A percentile compares a stretch with the other conserved stretches of the same genome.
Evolutionary conservation across 1,140 invertebrate species (phyloP).

Genomic region (Holotrichia oblita): DNA sequence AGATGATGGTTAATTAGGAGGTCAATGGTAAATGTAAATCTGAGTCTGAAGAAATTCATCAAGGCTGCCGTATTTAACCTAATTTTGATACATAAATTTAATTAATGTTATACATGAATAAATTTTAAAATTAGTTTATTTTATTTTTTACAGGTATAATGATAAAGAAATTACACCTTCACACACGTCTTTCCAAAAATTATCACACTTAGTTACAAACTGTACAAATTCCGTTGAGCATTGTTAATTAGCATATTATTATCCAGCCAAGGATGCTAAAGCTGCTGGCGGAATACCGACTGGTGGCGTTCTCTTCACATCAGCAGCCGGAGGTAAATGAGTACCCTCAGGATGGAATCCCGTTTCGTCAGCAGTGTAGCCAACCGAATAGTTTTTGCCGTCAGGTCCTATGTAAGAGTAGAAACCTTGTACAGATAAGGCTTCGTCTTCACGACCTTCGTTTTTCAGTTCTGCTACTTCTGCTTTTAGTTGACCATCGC

Average conservation of each 20-base stretch:
- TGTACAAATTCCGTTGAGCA: neutral
- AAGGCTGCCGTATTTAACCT: too few species aligned
- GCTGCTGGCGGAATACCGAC: slow-evolving; percentile 38
- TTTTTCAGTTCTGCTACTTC: slow-evolving; percentile 37
- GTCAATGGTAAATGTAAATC: too few species aligned
- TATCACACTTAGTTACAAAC: slow-evolving; percentile 12
- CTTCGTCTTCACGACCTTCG: slow-evolving; percentile 42
- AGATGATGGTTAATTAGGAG: too few species aligned
- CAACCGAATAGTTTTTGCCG: slow-evolving; percentile 67
- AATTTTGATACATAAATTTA: neutral
- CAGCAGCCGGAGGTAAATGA: slow-evolving; percentile 62
- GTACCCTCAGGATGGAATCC: slow-evolving; percentile 69
- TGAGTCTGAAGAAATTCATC: too few species aligned
- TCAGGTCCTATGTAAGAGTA: slow-evolving; percentile 69
- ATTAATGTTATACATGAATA: neutral
- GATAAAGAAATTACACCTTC: too few species aligned
- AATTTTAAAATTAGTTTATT: neutral
- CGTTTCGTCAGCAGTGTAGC: slow-evolving; percentile 72
- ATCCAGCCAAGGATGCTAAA: slow-evolving; percentile 27
- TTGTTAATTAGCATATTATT: neutral
- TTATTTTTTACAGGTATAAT: neutral
- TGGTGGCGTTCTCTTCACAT: slow-evolving; percentile 39
- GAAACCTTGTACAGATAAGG: slow-evolving; percentile 59
- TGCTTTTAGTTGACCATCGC: slow-evolving; percentile 10
- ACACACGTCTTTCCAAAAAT: neutral